These are phyloP conservation scores for Gymnocypris eckloni DNA, from an alignment of 2,797 vertebrate species.

Conservation along the genomic window DNA sequence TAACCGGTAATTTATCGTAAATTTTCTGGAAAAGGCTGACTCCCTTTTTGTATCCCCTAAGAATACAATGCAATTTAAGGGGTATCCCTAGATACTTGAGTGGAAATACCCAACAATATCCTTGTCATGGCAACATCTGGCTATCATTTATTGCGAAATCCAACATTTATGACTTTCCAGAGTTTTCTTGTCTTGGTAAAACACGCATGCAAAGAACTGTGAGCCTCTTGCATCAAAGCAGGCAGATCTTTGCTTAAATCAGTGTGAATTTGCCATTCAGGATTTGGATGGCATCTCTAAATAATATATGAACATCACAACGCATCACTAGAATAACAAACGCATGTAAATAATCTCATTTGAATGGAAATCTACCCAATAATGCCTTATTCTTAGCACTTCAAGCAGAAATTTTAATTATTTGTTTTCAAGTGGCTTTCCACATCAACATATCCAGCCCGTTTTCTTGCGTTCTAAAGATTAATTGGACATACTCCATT, in stretches of 20 bases:
- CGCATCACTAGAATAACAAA: constrained; percentile 36
- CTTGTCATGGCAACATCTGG: background rate
- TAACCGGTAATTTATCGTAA: background rate
- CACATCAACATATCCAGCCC: constrained; percentile 10
- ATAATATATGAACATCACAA: constrained; percentile 45
- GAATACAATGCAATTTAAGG: background rate
- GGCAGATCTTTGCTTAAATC: background rate
- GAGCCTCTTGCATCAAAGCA: background rate
- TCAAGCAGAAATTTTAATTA: constrained; percentile 39
- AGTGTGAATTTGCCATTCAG: background rate
- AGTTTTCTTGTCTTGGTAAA: background rate
- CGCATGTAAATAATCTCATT: constrained; percentile 34
- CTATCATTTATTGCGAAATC: constrained; percentile 11
- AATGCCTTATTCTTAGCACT: constrained; percentile 38
- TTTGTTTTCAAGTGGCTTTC: constrained; percentile 41
- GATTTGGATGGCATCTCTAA: constrained; percentile 42
- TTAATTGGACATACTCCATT: constrained; percentile 12
- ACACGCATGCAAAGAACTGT: background rate
- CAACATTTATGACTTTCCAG: background rate
- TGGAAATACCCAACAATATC: background rate
- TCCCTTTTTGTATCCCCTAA: background rate
- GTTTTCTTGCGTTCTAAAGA: constrained; percentile 6
- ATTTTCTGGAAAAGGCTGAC: background rate
- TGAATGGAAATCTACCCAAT: constrained; percentile 25
- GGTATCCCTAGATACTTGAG: background rate